Conservation (phyloP, 2,888 invertebrate species). For the Chironomus tentans region DNA sequence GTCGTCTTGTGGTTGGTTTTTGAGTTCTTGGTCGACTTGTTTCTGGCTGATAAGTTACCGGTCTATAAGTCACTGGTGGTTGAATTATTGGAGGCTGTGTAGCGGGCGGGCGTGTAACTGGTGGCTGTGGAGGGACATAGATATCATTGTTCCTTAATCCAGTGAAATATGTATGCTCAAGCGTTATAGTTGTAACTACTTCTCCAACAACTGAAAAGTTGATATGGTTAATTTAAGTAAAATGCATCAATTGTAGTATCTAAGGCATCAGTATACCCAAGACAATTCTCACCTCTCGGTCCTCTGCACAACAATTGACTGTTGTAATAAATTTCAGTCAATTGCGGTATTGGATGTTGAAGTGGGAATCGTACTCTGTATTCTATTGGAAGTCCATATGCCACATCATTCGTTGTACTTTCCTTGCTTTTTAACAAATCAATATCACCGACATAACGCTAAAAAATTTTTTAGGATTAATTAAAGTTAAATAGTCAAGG, state of each 20-base stretch:
- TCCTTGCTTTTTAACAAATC: background rate
- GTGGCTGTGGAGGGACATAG: background rate
- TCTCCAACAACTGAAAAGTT: background rate
- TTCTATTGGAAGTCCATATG: background rate
- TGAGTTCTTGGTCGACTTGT: too few species aligned
- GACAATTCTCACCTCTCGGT: too few species aligned
- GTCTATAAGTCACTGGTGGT: too few species aligned
- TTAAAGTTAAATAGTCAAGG: too few species aligned
- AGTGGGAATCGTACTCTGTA: constrained; percentile 16
- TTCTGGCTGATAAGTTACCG: too few species aligned
- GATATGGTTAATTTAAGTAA: too few species aligned
- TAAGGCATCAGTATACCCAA: too few species aligned
- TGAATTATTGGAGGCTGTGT: background rate
- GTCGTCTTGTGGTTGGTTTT: background rate
- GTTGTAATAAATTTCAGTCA: constrained; percentile 16
- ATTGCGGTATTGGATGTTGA: constrained; percentile 15
- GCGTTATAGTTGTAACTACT: background rate
- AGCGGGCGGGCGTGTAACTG: background rate
- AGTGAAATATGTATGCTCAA: constrained; percentile 2
- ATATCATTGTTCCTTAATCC: background rate
- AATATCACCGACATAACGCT: constrained; percentile 4
- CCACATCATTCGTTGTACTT: background rate
- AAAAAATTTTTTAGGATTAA: too few species aligned
- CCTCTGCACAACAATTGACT: constrained; percentile 2
- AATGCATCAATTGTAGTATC: too few species aligned